Percentiles rank a stretch among this genome's conserved stretches.
Evolutionary conservation across 2,888 invertebrate species (phyloP).

Genomic region (Drosophila macrospina): DNA sequence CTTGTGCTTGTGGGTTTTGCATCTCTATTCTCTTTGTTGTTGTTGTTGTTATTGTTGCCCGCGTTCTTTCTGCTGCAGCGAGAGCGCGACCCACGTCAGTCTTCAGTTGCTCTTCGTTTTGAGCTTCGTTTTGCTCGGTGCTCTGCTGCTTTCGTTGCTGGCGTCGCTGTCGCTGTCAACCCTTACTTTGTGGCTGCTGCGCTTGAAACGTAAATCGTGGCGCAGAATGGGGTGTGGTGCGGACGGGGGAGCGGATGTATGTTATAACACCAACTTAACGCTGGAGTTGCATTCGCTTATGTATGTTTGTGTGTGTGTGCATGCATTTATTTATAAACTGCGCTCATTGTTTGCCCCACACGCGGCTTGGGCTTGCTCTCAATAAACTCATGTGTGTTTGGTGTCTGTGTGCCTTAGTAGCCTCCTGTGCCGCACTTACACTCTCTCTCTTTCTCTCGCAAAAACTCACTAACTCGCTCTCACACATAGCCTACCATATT

Average conservation of each 20-base stretch:
- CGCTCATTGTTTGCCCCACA: constrained; percentile 63
- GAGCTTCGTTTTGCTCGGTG: constrained; percentile 45
- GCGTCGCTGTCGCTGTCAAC: constrained; percentile 46
- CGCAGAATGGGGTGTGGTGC: not conserved
- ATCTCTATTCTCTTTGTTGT: constrained; percentile 23
- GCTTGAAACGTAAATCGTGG: constrained; percentile 34
- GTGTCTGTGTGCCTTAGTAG: constrained; percentile 30
- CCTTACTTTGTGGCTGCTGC: constrained; percentile 59
- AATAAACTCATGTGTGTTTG: constrained; percentile 8
- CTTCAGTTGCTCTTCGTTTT: constrained; percentile 45
- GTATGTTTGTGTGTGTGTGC: constrained; percentile 29
- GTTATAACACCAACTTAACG: constrained; percentile 52
- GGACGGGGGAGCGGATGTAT: constrained; percentile 10
- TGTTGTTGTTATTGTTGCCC: constrained; percentile 10
- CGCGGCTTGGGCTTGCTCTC: constrained; percentile 45
- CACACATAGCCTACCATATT: constrained; percentile 30
- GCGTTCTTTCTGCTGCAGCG: constrained; percentile 7
- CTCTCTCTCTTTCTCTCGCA: constrained; percentile 18
- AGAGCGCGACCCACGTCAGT: constrained; percentile 46
- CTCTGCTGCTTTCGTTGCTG: constrained; percentile 1
- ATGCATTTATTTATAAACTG: constrained; percentile 68
- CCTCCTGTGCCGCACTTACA: constrained; percentile 40
- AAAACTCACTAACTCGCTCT: constrained; percentile 18
- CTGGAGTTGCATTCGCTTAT: constrained; percentile 26
- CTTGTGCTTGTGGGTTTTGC: constrained; percentile 28